These are phyloP conservation scores for Euwallacea similis DNA, from an alignment of 1,140 invertebrate species.

Conservation along the genomic window DNA sequence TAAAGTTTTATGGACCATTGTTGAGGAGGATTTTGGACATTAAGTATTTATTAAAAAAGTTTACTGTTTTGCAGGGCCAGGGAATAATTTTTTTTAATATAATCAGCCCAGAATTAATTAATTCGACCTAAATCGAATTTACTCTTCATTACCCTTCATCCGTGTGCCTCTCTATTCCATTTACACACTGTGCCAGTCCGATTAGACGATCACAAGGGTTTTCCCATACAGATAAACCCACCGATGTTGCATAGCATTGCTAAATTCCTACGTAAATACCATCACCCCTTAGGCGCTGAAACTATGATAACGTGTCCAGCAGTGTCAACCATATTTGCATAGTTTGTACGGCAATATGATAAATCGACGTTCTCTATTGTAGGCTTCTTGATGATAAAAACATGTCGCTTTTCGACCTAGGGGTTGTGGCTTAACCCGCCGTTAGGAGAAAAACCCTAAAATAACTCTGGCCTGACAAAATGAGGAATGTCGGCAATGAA, in stretches of 20 bases:
- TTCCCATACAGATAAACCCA: slow-evolving; percentile 13
- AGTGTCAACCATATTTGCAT: background rate
- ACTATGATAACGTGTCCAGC: background rate
- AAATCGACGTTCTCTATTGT: background rate
- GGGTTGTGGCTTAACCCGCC: no score
- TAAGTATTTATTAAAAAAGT: no score
- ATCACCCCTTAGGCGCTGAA: no score
- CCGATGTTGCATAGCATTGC: background rate
- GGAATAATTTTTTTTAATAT: no score
- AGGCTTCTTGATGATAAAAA: background rate
- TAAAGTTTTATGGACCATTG: no score
- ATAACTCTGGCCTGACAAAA: no score
- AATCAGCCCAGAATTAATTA: no score
- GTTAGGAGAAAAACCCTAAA: no score
- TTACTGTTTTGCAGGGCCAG: no score
- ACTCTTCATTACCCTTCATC: slow-evolving; percentile 14
- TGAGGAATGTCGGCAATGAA: no score
- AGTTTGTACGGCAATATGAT: background rate
- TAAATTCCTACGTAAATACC: background rate
- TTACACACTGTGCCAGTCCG: slow-evolving; percentile 6
- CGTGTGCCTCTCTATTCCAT: background rate
- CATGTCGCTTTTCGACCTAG: background rate
- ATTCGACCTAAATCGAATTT: background rate
- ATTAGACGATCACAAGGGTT: slow-evolving; percentile 11
- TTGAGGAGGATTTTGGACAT: no score